Conservation (phyloP, 2,888 invertebrate species). For the Pollenia amentaria region DNA sequence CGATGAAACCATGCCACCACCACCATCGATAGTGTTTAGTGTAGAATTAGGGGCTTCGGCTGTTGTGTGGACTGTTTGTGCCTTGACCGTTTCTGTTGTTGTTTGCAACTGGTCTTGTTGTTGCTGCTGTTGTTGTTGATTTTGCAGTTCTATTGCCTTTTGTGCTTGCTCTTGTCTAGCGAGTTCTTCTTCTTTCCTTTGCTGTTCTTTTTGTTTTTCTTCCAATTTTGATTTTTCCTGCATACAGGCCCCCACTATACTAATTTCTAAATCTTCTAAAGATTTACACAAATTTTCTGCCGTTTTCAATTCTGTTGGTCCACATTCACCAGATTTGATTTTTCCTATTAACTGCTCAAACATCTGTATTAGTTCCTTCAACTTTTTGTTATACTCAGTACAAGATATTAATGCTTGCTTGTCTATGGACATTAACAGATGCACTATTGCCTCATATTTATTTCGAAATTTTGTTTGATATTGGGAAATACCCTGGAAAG, state of each 20-base stretch:
- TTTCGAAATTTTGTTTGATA: constrained; percentile 86
- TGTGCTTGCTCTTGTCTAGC: constrained; percentile 62
- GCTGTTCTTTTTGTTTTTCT: constrained; percentile 68
- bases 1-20: background rate
- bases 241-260: constrained; percentile 80
- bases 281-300: constrained; percentile 85
- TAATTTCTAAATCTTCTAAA: constrained; percentile 83
- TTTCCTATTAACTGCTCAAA: constrained; percentile 80
- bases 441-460: constrained; percentile 86
- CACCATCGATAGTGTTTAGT: constrained; percentile 4
- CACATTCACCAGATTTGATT: constrained; percentile 84
- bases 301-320: constrained; percentile 86
- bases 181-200: constrained; percentile 67
- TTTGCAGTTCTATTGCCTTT: constrained; percentile 46
- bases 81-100: background rate
- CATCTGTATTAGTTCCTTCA: constrained; percentile 80
- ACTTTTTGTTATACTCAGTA: constrained; percentile 82
- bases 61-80: background rate
- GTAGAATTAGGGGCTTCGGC: background rate
- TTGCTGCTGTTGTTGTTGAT: constrained; percentile 45
- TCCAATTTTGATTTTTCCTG: constrained; percentile 72
- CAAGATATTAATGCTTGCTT: constrained; percentile 83
- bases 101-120: constrained; percentile 62
- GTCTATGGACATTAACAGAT: constrained; percentile 84
- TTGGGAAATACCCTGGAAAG: constrained; percentile 86